Conservation (phyloP, 1,140 invertebrate genomes). For the Dinothrombium tinctorium region DNA sequence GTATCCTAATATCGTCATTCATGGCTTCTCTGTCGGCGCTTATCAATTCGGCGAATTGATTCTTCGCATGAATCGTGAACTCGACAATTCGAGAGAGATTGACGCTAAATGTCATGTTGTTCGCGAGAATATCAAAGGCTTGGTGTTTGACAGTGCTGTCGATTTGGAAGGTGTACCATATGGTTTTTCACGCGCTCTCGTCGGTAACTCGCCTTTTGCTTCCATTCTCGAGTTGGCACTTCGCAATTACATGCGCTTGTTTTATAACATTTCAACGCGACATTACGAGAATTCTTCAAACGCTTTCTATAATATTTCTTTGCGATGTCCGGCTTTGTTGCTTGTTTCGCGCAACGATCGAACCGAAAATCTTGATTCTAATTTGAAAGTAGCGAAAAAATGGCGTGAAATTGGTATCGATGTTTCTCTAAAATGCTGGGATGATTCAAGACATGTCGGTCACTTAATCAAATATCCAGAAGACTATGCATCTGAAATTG, state of each 20-base stretch:
- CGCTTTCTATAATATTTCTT: not conserved
- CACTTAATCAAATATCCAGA: constrained; percentile 51
- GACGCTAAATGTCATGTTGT: not conserved
- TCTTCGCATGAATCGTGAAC: not conserved
- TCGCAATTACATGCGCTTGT: constrained; percentile 48
- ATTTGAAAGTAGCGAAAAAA: constrained; percentile 34
- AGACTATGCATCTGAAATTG: constrained; percentile 46
- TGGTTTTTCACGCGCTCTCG: constrained; percentile 8
- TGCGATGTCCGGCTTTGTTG: constrained; percentile 32
- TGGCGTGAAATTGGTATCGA: constrained; percentile 29
- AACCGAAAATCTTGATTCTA: constrained; percentile 41
- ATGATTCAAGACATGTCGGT: constrained; percentile 54
- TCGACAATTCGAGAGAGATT: not conserved
- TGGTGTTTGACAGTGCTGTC: constrained; percentile 9
- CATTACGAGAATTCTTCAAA: constrained; percentile 34
- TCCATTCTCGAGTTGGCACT: constrained; percentile 13
- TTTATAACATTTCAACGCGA: constrained; percentile 45
- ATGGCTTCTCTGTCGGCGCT: constrained; percentile 46
- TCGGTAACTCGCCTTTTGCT: constrained; percentile 4
- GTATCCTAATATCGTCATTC: constrained; percentile 41
- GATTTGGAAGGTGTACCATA: constrained; percentile 3
- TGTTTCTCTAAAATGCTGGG: constrained; percentile 52
- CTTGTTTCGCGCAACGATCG: constrained; percentile 52
- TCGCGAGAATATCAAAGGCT: constrained; percentile 1
- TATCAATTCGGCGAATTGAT: constrained; percentile 12